Percentiles rank a stretch among this genome's conserved stretches.
These are phyloP conservation scores for Scomber scombrus DNA, from an alignment of 2,113 vertebrate genomes.

Conservation along the genomic window DNA sequence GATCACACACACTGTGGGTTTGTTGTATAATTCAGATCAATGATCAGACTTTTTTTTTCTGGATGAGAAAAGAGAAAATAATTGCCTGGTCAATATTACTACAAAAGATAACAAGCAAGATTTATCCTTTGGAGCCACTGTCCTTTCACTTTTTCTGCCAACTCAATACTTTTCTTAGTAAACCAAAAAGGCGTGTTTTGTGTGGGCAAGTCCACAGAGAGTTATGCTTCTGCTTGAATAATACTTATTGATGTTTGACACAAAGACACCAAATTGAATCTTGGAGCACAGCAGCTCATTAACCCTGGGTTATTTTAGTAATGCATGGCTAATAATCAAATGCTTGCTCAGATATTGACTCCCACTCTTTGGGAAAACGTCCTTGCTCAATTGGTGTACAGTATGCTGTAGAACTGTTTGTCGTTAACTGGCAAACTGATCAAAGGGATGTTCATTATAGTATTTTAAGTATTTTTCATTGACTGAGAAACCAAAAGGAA, in stretches of 20 bases:
- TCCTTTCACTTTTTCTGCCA: constrained; percentile 11
- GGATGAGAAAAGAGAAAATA: constrained; percentile 18
- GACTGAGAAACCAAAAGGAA: no score
- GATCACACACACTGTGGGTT: background rate
- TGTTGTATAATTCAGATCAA: constrained; percentile 36
- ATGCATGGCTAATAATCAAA: constrained; percentile 10
- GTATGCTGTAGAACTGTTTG: background rate
- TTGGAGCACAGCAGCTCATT: constrained; percentile 32
- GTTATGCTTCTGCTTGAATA: constrained; percentile 21
- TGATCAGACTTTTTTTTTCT: background rate
- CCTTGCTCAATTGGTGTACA: background rate
- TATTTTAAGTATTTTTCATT: no score
- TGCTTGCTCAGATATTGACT: constrained; percentile 10
- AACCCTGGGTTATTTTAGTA: constrained; percentile 18
- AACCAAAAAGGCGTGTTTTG: background rate
- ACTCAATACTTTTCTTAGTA: constrained; percentile 12
- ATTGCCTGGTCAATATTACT: constrained; percentile 31
- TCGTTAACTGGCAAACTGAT: no score
- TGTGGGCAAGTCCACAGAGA: constrained; percentile 26
- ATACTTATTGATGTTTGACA: constrained; percentile 47
- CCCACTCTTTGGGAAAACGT: background rate
- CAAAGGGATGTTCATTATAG: no score
- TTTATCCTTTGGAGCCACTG: constrained; percentile 16
- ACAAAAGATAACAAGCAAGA: constrained; percentile 14
- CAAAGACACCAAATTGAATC: constrained; percentile 27